Conservation (phyloP, 2,888 invertebrate genomes). For the Panzeria rudis region DNA sequence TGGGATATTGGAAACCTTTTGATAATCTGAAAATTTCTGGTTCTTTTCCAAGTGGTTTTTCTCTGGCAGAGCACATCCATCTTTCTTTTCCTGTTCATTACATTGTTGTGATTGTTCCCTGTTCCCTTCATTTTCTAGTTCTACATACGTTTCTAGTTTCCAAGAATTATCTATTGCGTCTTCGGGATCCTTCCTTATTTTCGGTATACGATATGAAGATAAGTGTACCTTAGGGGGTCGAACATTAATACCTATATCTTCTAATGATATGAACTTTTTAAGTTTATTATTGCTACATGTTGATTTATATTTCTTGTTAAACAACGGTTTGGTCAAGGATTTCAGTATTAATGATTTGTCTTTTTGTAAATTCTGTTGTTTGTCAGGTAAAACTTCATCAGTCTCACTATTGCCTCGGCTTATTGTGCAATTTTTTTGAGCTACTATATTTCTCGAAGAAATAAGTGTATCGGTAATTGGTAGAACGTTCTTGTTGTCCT, state of each 20-base stretch:
- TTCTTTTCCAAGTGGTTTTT: background rate
- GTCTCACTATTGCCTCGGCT: background rate
- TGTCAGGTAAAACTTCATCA: background rate
- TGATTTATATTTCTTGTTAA: constrained; percentile 1
- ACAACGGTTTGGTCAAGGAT: background rate
- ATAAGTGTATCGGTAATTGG: background rate
- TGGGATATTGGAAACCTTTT: no score
- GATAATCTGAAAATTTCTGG: background rate
- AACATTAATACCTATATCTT: constrained; percentile 52
- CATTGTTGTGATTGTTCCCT: background rate
- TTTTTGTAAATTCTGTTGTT: background rate
- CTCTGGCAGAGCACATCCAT: no score
- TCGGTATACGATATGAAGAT: constrained; percentile 59
- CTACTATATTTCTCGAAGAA: background rate
- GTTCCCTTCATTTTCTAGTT: background rate
- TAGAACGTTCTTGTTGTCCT: background rate
- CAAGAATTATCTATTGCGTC: constrained; percentile 12
- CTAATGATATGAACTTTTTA: constrained; percentile 29
- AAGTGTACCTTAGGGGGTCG: constrained; percentile 43
- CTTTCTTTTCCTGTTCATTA: background rate
- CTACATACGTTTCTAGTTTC: constrained; percentile 42
- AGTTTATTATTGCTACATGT: constrained; percentile 7
- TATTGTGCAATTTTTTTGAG: background rate
- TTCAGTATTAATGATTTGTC: background rate
- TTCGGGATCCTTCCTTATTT: constrained; percentile 28